Evolutionary conservation across 2,113 vertebrate genomes (phyloP).

Genomic region (Oncorhynchus masou): DNA sequence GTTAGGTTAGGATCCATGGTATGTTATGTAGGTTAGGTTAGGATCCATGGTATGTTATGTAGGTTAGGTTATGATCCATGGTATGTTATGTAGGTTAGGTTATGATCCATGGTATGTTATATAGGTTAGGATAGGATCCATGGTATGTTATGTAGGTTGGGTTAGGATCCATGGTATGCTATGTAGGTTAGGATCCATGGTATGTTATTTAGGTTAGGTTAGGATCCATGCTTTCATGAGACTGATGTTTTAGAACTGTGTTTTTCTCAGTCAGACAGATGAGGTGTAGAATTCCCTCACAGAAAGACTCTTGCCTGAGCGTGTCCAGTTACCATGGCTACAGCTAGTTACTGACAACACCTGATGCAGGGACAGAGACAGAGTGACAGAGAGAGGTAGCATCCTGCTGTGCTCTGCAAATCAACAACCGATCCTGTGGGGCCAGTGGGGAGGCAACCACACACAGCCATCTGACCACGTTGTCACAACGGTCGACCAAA

Average conservation of each 20-base stretch:
- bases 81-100: not conserved
- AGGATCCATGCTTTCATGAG: not conserved
- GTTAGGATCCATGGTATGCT: too few species aligned
- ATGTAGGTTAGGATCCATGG: too few species aligned
- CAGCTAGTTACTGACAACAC: constrained; percentile 22
- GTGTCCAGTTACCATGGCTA: constrained; percentile 39
- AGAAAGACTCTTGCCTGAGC: not conserved
- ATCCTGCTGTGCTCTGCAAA: not conserved
- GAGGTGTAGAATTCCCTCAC: not conserved
- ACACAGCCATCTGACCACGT: not conserved
- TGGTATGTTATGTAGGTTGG: too few species aligned
- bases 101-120: too few species aligned
- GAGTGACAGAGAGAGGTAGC: not conserved
- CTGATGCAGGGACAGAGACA: constrained; percentile 4
- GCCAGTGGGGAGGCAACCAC: not conserved
- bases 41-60: not conserved
- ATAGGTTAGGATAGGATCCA: too few species aligned
- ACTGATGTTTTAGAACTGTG: not conserved
- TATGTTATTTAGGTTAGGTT: too few species aligned
- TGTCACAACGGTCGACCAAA: not conserved
- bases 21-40: too few species aligned
- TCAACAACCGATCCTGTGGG: not conserved
- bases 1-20: too few species aligned
- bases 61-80: not conserved
- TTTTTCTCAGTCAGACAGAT: not conserved